Evolutionary conservation across 2,797 vertebrate genomes (phyloP), one percentile per base, ranked within the genome.

Genomic region (Gallinago solitaria): DNA sequence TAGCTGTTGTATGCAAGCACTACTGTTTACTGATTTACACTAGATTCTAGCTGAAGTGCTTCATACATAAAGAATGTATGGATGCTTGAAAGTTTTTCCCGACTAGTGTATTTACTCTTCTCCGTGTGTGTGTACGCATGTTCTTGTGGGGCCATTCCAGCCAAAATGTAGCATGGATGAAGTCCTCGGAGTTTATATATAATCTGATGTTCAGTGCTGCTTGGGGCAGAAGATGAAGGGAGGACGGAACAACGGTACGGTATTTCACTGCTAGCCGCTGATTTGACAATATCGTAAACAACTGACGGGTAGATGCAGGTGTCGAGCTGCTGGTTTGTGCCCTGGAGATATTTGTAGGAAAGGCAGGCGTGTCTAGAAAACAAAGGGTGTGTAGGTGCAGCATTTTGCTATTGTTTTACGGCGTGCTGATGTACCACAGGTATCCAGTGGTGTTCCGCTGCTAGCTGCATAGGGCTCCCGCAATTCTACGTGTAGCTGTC

Each of bases 241-340:
- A 88, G 83, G 69, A 5, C 68, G 54, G 76, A 88, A 45, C 7
- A 2, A 12, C n/a, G 76, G 15, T 21, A 5, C 27, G 24, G 35
- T 60, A 39, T 80, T 68, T 95, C 64, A 41, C 32, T 16, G 5
- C 77, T 93, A 39, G 75, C 87, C 33, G 32, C 94, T 93, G 83
- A 14, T 60, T 94, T 93, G 83, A 71, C 73, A 67, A 32, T 48
- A 81, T 48, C 12, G 3, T 68, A 96, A 96, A 93, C 73, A 94
- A 39, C 59, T 74, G 76, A 59, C 87, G 96, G 89, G 53, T 74
- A 92, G 91, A 88, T 79, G 59, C 59, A 92, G 85, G 74, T 93
- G 70, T 89, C 32, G 63, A 4, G 51, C 78, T 89, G 45, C 67
- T 83, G 91, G 5, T 91, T 94, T 94, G 81, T 84, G 61, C 73